Percentiles rank a stretch among this genome's conserved stretches.
phyloP scores from a whole-genome alignment of 1,140 invertebrate genomes.

The Drosophila novamexicana region DNA sequence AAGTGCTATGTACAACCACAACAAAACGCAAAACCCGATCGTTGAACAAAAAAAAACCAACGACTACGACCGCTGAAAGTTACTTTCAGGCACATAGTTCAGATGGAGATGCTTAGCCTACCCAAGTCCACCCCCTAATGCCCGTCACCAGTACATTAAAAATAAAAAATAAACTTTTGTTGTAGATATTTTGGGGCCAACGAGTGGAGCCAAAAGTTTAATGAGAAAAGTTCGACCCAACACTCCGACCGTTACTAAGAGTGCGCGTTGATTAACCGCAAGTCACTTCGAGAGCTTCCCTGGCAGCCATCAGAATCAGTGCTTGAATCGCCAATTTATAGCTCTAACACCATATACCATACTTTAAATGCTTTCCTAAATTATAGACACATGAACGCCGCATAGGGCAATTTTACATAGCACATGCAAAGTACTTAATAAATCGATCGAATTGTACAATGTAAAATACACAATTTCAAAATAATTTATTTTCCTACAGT shows the following conservation, averaged over 20 bases:
- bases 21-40: background rate
- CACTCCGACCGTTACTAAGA: slow-evolving; percentile 57
- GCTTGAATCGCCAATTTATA: background rate
- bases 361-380: background rate
- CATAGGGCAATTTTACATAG: no score
- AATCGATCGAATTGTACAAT: background rate
- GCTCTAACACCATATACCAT: background rate
- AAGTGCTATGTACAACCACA: slow-evolving; percentile 14
- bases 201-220: slow-evolving; percentile 62
- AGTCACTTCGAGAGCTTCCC: slow-evolving; percentile 47
- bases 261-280: slow-evolving; percentile 68
- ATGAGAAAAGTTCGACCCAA: slow-evolving; percentile 66
- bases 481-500: no score
- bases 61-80: slow-evolving; percentile 26
- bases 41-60: slow-evolving; percentile 13
- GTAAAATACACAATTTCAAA: background rate
- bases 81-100: slow-evolving; percentile 43
- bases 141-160: slow-evolving; percentile 71
- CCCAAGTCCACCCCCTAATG: slow-evolving; percentile 10
- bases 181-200: slow-evolving; percentile 28
- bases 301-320: background rate
- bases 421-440: no score
- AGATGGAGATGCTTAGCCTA: background rate
- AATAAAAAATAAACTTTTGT: slow-evolving; percentile 36
- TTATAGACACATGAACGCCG: no score